phyloP scores from a whole-genome alignment of 1,140 invertebrate species.

The Ceratina japonica region DNA sequence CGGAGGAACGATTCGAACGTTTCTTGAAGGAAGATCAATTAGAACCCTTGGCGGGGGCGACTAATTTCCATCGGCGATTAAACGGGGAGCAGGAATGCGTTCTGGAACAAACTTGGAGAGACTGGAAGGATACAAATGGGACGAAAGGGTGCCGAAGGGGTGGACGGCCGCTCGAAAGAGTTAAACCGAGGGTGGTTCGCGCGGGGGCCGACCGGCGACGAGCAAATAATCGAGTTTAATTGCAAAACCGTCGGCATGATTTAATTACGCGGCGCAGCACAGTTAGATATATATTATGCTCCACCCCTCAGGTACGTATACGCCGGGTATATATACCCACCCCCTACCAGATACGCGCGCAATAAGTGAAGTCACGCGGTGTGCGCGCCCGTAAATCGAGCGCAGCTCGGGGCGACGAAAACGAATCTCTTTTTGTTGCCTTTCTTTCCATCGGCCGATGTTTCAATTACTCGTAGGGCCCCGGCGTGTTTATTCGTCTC shows the following conservation, averaged over 20 bases:
- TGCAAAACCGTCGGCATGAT: constrained; percentile 81
- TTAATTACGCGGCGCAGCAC: constrained; percentile 77
- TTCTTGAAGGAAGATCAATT: not conserved
- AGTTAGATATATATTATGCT: constrained; percentile 64
- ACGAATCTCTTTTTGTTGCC: not conserved
- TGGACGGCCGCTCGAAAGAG: constrained; percentile 72
- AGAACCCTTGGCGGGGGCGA: not conserved
- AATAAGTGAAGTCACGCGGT: constrained; percentile 51
- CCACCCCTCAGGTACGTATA: constrained; percentile 32
- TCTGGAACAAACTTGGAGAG: constrained; percentile 65
- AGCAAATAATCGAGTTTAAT: constrained; percentile 81
- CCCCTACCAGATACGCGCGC: constrained; percentile 38
- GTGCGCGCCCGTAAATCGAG: constrained; percentile 17
- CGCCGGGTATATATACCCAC: not conserved
- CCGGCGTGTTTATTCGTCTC: not conserved
- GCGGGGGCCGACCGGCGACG: constrained; percentile 73
- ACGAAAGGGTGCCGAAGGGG: constrained; percentile 58
- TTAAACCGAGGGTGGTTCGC: constrained; percentile 73
- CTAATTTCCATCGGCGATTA: constrained; percentile 58
- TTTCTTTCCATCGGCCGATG: not conserved
- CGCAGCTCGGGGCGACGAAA: constrained; percentile 12
- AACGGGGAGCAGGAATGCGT: constrained; percentile 52
- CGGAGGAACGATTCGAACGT: not conserved
- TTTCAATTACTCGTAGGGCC: too few species aligned
- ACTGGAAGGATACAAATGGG: constrained; percentile 61